phyloP scores from a whole-genome alignment of 2,888 invertebrate species.

The Argynnis bischoffii region DNA sequence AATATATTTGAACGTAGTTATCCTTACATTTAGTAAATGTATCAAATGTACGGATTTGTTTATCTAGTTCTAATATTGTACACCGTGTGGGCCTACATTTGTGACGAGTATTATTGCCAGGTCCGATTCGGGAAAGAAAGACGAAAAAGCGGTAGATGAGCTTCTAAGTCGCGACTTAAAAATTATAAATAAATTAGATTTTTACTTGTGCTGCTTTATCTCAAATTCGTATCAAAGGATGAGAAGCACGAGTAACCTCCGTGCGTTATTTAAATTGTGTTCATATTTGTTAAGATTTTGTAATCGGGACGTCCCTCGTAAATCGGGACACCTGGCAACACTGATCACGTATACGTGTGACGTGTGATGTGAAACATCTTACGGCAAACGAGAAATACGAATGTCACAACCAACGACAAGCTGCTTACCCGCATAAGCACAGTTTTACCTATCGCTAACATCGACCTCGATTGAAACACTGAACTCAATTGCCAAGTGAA shows the following conservation, averaged over 20 bases:
- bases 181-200: slow-evolving; percentile 15
- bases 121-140: slow-evolving; percentile 8
- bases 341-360: slow-evolving; percentile 5
- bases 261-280: neutral
- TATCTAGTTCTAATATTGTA: slow-evolving; percentile 15
- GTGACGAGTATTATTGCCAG: slow-evolving; percentile 16
- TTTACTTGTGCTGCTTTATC: slow-evolving; percentile 11
- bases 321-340: slow-evolving; percentile 14
- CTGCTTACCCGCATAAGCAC: slow-evolving; percentile 53
- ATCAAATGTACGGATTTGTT: slow-evolving; percentile 30
- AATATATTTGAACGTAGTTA: slow-evolving; percentile 36
- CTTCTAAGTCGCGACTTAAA: slow-evolving; percentile 19
- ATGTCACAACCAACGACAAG: slow-evolving; percentile 49
- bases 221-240: neutral
- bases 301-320: slow-evolving; percentile 8
- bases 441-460: slow-evolving; percentile 43
- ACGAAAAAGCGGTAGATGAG: slow-evolving; percentile 19
- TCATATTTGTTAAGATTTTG: neutral
- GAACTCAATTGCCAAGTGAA: slow-evolving; percentile 73
- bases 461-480: slow-evolving; percentile 75
- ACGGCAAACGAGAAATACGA: slow-evolving; percentile 30
- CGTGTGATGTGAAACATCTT: slow-evolving; percentile 29
- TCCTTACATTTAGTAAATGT: slow-evolving; percentile 35
- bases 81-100: slow-evolving; percentile 28
- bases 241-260: slow-evolving; percentile 3